These are phyloP conservation scores for Esox niger DNA, from an alignment of 2,113 vertebrate genomes.

Conservation along the genomic window DNA sequence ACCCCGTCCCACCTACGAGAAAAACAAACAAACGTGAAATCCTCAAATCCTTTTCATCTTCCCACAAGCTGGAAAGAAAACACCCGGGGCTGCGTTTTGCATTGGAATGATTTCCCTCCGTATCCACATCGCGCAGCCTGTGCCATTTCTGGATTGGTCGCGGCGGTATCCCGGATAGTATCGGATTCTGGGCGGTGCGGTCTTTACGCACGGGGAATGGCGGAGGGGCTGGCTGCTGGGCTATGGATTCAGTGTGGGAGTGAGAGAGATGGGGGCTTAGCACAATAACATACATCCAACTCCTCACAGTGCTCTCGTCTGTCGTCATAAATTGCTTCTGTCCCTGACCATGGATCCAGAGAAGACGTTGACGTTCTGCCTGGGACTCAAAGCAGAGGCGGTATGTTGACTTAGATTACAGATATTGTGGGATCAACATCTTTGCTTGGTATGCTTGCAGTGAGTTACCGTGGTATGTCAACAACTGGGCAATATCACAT, in stretches of 20 bases:
- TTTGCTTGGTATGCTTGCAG: too few species aligned
- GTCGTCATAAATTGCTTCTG: neutral
- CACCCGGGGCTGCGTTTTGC: neutral
- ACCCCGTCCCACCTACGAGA: slow-evolving; percentile 32
- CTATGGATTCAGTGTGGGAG: slow-evolving; percentile 15
- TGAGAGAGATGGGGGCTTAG: slow-evolving; percentile 52
- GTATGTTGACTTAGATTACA: slow-evolving; percentile 38
- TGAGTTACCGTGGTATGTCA: slow-evolving; percentile 27
- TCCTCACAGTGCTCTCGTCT: neutral
- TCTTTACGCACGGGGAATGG: slow-evolving; percentile 54
- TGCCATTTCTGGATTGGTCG: neutral
- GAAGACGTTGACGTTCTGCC: slow-evolving; percentile 70
- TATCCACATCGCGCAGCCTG: neutral
- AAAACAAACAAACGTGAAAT: slow-evolving; percentile 11
- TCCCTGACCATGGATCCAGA: slow-evolving; percentile 64
- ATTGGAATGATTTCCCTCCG: slow-evolving; percentile 8
- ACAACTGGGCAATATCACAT: slow-evolving; percentile 53
- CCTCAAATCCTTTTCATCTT: neutral
- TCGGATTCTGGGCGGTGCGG: slow-evolving; percentile 49
- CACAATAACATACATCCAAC: slow-evolving; percentile 15
- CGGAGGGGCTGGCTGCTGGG: slow-evolving; percentile 47
- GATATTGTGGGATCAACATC: neutral
- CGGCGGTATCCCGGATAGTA: slow-evolving; percentile 4
- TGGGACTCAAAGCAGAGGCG: slow-evolving; percentile 61
- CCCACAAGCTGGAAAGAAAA: slow-evolving; percentile 14